Evolutionary conservation across 64 coral and sea anemone genomes (phyloP), one percentile per base, ranked within the genome.

Genomic region (Pocillopora damicornis): DNA sequence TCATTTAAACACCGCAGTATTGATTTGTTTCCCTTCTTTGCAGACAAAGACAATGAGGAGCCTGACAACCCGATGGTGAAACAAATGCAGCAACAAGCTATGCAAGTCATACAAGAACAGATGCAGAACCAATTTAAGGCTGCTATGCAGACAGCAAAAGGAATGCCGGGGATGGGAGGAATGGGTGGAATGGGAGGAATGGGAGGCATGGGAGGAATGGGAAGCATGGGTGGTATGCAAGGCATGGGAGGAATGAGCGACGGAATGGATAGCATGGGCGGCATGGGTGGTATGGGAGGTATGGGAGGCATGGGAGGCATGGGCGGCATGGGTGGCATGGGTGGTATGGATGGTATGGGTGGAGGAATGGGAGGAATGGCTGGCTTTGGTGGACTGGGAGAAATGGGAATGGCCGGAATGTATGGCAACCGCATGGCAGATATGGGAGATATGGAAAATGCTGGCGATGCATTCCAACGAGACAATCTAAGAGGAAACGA

Each of bases 31-130:
- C 9, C 76, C 36, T n/a, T 80, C 15, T 15, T 56, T 59, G 60
- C 22, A 74, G 91, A 82, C 65, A 59, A 63, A 64, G 73, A 83
- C 57, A 38, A 62, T 82, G 86, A 89, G 58, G 64, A 90, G 56
- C 61, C 87, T 14, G 89, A 64, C 20, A 76, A 85, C 65, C 81
- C 81, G 2, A 85, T 85, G 81, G 81, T 85, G 73, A 88, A 97
- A 23, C 91, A 87, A 58, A 76, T 97, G 73, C 73, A 92, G 56
- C 67, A 80, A 64, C 91, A 97, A 88, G 94, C 94, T 62, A 87
- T 93, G 87, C 72, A 75, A 60, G 94, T 87, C 18, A 73, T 93
- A 84, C 81, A 85, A 73, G 81, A 85, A 58, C 81, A 85, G 20
- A 85, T 85, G 81, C 66, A 85, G 22, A 85, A 85, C 64, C 81